phyloP scores from a whole-genome alignment of 2,888 invertebrate genomes.

The Ganaspis brasiliensis region DNA sequence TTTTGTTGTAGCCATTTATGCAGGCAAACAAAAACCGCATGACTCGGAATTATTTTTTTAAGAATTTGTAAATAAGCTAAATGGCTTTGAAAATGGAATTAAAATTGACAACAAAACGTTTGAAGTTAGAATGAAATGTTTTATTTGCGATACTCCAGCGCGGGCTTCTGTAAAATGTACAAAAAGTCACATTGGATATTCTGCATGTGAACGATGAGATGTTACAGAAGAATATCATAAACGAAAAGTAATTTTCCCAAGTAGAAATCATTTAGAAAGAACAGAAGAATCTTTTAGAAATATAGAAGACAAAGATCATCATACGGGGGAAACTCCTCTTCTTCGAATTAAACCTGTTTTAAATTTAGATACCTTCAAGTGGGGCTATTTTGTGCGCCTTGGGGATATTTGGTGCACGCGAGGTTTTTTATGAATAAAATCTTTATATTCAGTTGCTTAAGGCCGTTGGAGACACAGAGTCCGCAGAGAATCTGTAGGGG shows the following conservation, averaged over 20 bases:
- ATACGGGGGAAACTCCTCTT: slow-evolving; percentile 49
- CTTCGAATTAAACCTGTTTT: slow-evolving; percentile 47
- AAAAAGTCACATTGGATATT: slow-evolving; percentile 56
- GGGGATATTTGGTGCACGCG: too few species aligned
- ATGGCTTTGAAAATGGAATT: slow-evolving; percentile 51
- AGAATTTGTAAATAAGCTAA: slow-evolving; percentile 55
- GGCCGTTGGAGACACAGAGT: too few species aligned
- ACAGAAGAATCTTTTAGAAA: slow-evolving; percentile 52
- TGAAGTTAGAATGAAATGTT: slow-evolving; percentile 53
- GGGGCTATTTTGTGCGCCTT: too few species aligned
- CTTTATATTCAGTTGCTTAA: too few species aligned
- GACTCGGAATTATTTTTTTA: slow-evolving; percentile 49
- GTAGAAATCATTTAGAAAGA: slow-evolving; percentile 34
- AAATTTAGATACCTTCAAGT: too few species aligned
- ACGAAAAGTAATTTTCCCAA: slow-evolving; percentile 41
- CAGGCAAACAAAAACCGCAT: slow-evolving; percentile 51
- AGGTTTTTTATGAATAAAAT: too few species aligned
- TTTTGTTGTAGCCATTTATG: slow-evolving; percentile 56
- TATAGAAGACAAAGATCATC: slow-evolving; percentile 47
- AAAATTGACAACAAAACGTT: slow-evolving; percentile 44
- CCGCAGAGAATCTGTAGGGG: too few species aligned
- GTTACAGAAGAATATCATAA: slow-evolving; percentile 49
- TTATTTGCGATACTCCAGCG: slow-evolving; percentile 57
- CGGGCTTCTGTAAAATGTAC: slow-evolving; percentile 55
- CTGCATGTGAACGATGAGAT: slow-evolving; percentile 58